A percentile compares a stretch with the other conserved stretches of the same genome.
Conservation (phyloP, 1,140 invertebrate genomes). For the Aphaenogaster floridana region DNA sequence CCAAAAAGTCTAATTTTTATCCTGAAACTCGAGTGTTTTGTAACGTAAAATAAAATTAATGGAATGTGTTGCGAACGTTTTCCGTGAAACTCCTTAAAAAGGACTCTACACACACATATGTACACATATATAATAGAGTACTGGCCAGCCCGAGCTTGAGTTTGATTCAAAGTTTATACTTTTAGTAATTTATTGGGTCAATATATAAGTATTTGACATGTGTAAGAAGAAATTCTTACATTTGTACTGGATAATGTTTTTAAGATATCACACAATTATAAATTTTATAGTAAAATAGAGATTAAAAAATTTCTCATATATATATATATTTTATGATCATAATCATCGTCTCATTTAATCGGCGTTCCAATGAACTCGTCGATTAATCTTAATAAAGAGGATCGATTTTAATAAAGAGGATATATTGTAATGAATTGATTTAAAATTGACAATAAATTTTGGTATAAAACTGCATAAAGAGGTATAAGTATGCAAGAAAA, state of each 20-base stretch:
- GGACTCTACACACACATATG: slow-evolving; percentile 56
- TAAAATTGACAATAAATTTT: slow-evolving; percentile 85
- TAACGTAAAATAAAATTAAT: not conserved
- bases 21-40: not conserved
- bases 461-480: slow-evolving; percentile 80
- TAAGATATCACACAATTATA: slow-evolving; percentile 60
- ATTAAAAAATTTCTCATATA: slow-evolving; percentile 68
- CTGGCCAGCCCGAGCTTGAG: slow-evolving; percentile 78
- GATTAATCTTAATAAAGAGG: slow-evolving; percentile 24
- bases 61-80: slow-evolving; percentile 64
- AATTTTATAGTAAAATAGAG: slow-evolving; percentile 75
- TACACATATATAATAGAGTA: slow-evolving; percentile 63
- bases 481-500: slow-evolving; percentile 72
- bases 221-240: slow-evolving; percentile 47
- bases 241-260: slow-evolving; percentile 24
- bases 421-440: slow-evolving; percentile 75
- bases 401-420: slow-evolving; percentile 65
- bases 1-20: slow-evolving; percentile 32
- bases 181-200: slow-evolving; percentile 71
- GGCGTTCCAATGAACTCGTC: slow-evolving; percentile 54
- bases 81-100: slow-evolving; percentile 70
- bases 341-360: slow-evolving; percentile 53
- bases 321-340: slow-evolving; percentile 83
- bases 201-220: slow-evolving; percentile 51
- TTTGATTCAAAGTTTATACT: slow-evolving; percentile 85